A percentile compares a stretch with the other conserved stretches of the same genome.
phyloP scores from a whole-genome alignment of 2,888 invertebrate genomes.

The Brachyptera risi region DNA sequence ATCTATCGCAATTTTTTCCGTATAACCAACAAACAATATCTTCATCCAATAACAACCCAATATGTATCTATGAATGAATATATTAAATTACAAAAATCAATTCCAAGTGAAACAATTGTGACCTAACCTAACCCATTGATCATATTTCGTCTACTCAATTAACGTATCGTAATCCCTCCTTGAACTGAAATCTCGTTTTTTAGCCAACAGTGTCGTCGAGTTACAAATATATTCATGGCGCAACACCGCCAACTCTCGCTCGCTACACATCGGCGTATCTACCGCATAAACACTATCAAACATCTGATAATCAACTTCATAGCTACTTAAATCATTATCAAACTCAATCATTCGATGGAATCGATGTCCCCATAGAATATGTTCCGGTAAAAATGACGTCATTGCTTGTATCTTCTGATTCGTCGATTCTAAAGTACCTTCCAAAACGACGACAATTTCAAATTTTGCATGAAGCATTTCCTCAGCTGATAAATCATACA shows the following conservation, averaged over 20 bases:
- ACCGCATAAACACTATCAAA: background rate
- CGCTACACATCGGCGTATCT: slow-evolving; percentile 3
- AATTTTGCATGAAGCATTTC: slow-evolving; percentile 72
- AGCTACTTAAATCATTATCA: background rate
- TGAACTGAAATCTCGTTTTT: background rate
- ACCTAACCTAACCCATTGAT: no score
- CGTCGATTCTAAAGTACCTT: slow-evolving; percentile 74
- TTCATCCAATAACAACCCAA: no score
- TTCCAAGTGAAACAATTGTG: no score
- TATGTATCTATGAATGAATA: no score
- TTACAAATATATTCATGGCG: background rate
- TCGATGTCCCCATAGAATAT: background rate
- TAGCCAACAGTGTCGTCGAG: background rate
- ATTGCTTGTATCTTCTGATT: slow-evolving; percentile 66
- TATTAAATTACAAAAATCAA: no score
- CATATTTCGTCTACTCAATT: no score
- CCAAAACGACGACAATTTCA: slow-evolving; percentile 74
- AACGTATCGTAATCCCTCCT: no score
- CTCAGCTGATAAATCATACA: slow-evolving; percentile 71
- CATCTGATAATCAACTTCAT: background rate
- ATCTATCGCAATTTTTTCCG: no score
- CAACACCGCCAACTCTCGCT: background rate
- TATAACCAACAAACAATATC: no score
- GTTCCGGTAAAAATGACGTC: slow-evolving; percentile 54
- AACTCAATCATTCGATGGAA: background rate